Evolutionary conservation across 2,113 vertebrate genomes (phyloP), one percentile per base, ranked within the genome.

Genomic region (Alethe castanea): DNA sequence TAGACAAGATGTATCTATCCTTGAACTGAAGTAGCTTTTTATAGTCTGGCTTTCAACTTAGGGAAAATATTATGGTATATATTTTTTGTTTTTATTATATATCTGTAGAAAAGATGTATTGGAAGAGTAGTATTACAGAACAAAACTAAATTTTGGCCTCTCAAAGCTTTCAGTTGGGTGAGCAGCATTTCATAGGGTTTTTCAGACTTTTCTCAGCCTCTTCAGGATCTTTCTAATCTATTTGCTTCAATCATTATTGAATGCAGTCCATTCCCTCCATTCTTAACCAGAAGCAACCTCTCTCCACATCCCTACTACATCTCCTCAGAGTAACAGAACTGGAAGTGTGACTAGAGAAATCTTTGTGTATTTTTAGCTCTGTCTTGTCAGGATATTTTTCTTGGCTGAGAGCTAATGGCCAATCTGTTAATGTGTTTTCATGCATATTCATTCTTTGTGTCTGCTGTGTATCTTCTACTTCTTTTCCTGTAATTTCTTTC

Each of bases 321-420:
- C 44, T n/a, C 29, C 78, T 59, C 57, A 94, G 64, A 66, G n/a
- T 67, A 93, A 56, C 25, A 86, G 81, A 94, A 57, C 47, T 81
- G 73, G n/a, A 91, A 86, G 64, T 44, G 44, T 93, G 64, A 90
- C 70, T 74, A 56, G 47, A 67, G 85, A 80, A 95, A 48, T 73
- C 52, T 79, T 70, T 14, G 44, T 11, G 3, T 96, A 80, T 95
- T 96, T 97, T 97, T 92, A 94, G 67, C 74, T 89, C 64, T 62
- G 24, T 96, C 59, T 80, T 81, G 84, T 77, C 44, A 67, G 64
- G 64, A 33, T 84, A 67, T 81, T 91, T 92, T 91, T 92, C 64
- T 95, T 94, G 81, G 82, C 90, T 81, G 48, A 26, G 26, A 79
- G 24, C 20, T 61, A 83, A 70, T 61, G 33, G 77, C 86, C 92